Evolutionary conservation across 2,797 vertebrate genomes (phyloP), one percentile per base, ranked within the genome.

Genomic region (Gastrophryne carolinensis): DNA sequence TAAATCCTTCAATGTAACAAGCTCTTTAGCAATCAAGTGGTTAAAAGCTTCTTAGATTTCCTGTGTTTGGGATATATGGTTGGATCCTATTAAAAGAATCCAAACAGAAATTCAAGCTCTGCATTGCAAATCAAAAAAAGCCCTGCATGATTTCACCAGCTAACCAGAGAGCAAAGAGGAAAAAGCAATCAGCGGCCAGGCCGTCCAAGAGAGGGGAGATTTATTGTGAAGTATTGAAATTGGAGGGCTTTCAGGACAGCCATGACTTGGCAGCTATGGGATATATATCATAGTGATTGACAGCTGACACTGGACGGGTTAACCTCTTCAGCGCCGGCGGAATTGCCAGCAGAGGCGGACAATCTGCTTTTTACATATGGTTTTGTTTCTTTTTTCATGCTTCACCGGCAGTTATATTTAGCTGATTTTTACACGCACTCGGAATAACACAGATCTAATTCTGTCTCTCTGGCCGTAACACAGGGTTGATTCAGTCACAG

Each of bases 181-280:
- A 62, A 62, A 53, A 62, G 32, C 56, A 72, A 72, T 63, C 70
- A 61, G 67, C 69, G 27, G 41, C 39, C 60, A 61, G 61, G 56
- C 68, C 21, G 44, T n/a, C 53, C 53, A 32, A 57, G 35, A 58
- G 26, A 32, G 23, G 53, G 27, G 66, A 57, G 39, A 58, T 49
- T 71, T 71, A 49, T 26, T 19, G 24, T 34, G 44, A 60, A 50
- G 47, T 49, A 27, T 61, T 15, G 34, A 63, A 30, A 26, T 58
- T 63, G 34, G 24, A 73, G 41, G 17, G 49, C 60, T 53, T 39
- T 54, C 49, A 44, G n/a, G 19, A 29, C 44, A 63, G 23, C 34
- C 34, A 56, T 41, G 60, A 64, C 70, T 53, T 72, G 57, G 70
- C 60, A 63, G 50, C 49, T 23, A 32, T 13, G 23, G 32, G 34